Evolutionary conservation across 2,113 vertebrate species (phyloP), one percentile per base, ranked within the genome.

Genomic region (Rissa tridactyla): DNA sequence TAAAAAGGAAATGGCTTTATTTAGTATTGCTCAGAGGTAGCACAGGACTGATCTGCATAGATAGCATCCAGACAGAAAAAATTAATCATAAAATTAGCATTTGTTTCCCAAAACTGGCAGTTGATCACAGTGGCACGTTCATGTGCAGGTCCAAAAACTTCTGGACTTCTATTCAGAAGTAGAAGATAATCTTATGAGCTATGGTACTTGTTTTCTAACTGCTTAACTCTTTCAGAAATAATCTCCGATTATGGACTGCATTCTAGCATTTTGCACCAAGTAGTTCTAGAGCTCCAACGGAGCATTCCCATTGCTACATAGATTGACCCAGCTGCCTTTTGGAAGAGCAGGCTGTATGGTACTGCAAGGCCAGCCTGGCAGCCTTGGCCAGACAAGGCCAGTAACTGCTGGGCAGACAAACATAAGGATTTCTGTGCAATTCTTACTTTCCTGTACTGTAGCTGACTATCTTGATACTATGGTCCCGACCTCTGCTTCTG

Each of bases 1-100:
- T 80, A 78, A 86, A 93, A 86, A 81, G 76, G 80, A 92, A 94
- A 88, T 32, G 12, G 27, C 17, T 97, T 95, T 96, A 96, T 94
- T 96, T 72, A 88, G 47, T 82, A 61, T 79, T 82, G 65, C 77
- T 94, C 70, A 84, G 95, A 96, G 92, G 88, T 84, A 93, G 88
- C 65, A 83, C 68, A 94, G 76, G 80, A 78, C 60, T 88, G 60
- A 92, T 71, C 60, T 96, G 82, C 86, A 91, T 52, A 90, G 88
- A 42, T 25, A 75, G 36, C 36, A 78, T 82, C 32, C 69, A 81
- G 30, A 62, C 40, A 94, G 69, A 64, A 82, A 82, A 23, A 68
- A 55, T 27, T 55, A 26, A 75, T 73, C 23, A 27, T 34, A 46
- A 86, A 83, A 71, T 47, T 13, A 73, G 23, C 19, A 68, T 83